These are phyloP conservation scores for Andrena bucephala DNA, from an alignment of 2,888 invertebrate species.

Conservation along the genomic window DNA sequence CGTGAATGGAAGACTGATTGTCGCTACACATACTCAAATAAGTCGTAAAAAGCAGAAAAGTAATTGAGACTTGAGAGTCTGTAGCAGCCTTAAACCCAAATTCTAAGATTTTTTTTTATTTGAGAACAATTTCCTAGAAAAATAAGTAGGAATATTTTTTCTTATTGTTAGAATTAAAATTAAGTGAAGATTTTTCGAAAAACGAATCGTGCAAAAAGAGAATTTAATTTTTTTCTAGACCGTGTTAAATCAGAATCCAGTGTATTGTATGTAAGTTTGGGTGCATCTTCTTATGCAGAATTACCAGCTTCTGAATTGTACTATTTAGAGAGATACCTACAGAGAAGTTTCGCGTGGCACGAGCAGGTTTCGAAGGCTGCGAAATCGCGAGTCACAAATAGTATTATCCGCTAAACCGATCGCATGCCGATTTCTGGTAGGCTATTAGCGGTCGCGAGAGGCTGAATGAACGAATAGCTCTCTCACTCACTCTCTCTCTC, in stretches of 20 bases:
- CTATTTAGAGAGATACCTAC: neutral
- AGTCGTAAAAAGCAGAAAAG: too few relatives aligned
- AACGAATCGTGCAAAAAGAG: too few relatives aligned
- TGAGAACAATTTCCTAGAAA: too few relatives aligned
- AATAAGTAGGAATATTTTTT: too few relatives aligned
- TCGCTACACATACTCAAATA: too few relatives aligned
- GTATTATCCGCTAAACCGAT: constrained; percentile 33
- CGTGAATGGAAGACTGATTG: too few relatives aligned
- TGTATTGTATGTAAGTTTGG: neutral
- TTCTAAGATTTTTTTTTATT: too few relatives aligned
- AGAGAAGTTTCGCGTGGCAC: constrained; percentile 12
- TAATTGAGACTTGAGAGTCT: too few relatives aligned
- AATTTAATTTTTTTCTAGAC: too few relatives aligned
- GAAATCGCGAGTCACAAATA: constrained; percentile 12
- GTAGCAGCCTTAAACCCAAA: too few relatives aligned
- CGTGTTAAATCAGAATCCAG: neutral
- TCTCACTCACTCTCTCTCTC: neutral
- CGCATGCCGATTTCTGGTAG: constrained; percentile 42
- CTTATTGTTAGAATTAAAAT: too few relatives aligned
- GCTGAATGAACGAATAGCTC: constrained; percentile 43
- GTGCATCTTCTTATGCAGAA: neutral
- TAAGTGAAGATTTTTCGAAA: too few relatives aligned
- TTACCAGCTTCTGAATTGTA: neutral
- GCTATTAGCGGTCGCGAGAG: constrained; percentile 38
- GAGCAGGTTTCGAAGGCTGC: constrained; percentile 13